Percentiles rank a stretch among this genome's conserved stretches.
Conservation (phyloP, 2,888 invertebrate genomes). For the Calameuta filiformis region DNA sequence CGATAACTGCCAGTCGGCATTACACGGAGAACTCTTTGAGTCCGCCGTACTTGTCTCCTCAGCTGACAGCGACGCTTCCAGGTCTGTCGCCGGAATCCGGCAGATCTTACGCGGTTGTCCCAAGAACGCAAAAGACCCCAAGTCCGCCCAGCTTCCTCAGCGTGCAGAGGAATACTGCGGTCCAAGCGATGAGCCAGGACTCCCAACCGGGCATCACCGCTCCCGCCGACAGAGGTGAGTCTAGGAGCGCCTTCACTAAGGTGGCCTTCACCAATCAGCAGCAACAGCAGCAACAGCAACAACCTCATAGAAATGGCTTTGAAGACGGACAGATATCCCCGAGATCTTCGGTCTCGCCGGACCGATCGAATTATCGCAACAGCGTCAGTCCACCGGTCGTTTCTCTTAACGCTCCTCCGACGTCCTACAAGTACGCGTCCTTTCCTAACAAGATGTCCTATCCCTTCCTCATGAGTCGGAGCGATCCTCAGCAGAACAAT, state of each 20-base stretch:
- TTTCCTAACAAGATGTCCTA: conserved; percentile 58
- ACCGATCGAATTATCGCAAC: conserved; percentile 80
- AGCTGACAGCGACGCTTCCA: conserved; percentile 64
- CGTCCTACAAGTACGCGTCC: conserved; percentile 50
- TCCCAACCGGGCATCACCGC: conserved; percentile 18
- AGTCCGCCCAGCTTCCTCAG: conserved; percentile 46
- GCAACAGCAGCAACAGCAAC: conserved; percentile 46
- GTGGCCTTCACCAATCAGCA: conserved; percentile 68
- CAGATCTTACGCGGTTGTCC: conserved; percentile 26
- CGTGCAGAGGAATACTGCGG: conserved; percentile 9
- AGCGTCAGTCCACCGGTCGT: conserved; percentile 80
- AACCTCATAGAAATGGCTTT: conserved; percentile 53
- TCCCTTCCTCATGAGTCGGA: conserved; percentile 55
- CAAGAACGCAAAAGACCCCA: conserved; percentile 48
- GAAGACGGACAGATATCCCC: conserved; percentile 69
- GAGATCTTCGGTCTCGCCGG: conserved; percentile 81
- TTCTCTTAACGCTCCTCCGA: conserved; percentile 69
- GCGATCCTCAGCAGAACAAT: conserved; percentile 21
- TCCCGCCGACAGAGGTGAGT: conserved; percentile 45
- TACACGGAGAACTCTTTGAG: conserved; percentile 70
- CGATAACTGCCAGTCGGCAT: conserved; percentile 57
- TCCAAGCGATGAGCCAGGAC: conserved; percentile 28
- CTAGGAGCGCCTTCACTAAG: conserved; percentile 87
- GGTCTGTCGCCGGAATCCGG: conserved; percentile 69
- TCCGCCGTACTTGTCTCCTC: conserved; percentile 68